Evolutionary conservation across 1,140 invertebrate genomes (phyloP).

Genomic region (Brachionus calyciflorus): DNA sequence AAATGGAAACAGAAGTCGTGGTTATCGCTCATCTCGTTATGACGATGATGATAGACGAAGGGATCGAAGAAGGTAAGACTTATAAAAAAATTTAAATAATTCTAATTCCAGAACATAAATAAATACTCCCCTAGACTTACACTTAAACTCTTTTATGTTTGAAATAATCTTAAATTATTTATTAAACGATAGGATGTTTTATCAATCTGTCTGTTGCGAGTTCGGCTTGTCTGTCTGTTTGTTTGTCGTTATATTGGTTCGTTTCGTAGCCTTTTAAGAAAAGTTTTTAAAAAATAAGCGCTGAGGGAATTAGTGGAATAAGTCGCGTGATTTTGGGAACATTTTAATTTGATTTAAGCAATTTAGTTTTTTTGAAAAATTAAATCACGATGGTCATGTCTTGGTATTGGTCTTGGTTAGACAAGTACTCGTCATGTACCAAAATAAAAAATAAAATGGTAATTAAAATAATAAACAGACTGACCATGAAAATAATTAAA

Average conservation of each 20-base stretch:
- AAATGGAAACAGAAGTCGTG: slow-evolving; percentile 1
- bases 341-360: too few species aligned
- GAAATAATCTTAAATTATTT: slow-evolving; percentile 28
- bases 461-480: slow-evolving; percentile 4
- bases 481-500: background rate
- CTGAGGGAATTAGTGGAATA: too few species aligned
- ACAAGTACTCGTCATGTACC: background rate
- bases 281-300: too few species aligned
- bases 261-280: background rate
- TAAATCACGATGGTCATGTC: background rate
- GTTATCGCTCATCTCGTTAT: background rate
- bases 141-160: too few species aligned
- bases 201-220: background rate
- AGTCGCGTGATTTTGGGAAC: too few species aligned
- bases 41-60: slow-evolving; percentile 1
- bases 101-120: too few species aligned
- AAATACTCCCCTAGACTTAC: too few species aligned
- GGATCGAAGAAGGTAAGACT: background rate
- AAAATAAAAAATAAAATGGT: background rate
- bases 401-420: background rate
- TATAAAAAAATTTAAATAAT: too few species aligned
- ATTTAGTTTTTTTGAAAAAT: too few species aligned
- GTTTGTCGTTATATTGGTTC: background rate
- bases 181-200: slow-evolving; percentile 32
- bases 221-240: slow-evolving; percentile 37